phyloP scores from a whole-genome alignment of 2,797 vertebrate genomes.

The Benthosema pterotum region DNA sequence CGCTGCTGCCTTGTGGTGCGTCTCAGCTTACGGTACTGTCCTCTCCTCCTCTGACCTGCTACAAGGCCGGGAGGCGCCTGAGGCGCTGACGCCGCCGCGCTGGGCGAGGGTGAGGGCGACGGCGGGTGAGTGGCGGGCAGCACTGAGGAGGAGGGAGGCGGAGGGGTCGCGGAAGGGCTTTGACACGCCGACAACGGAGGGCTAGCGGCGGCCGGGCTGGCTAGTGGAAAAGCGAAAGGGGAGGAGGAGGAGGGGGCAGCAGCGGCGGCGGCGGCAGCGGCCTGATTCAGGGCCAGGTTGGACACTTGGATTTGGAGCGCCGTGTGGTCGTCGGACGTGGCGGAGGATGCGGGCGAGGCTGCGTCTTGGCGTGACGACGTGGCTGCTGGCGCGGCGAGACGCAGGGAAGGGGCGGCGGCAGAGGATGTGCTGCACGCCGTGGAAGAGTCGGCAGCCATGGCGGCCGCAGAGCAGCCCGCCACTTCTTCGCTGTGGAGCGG shows the following conservation, averaged over 20 bases:
- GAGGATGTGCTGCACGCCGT: slow-evolving; percentile 38
- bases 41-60: slow-evolving; percentile 49
- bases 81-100: neutral
- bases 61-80: slow-evolving; percentile 37
- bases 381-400: too few species aligned
- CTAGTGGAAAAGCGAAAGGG: slow-evolving; percentile 12
- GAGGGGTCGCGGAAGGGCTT: neutral
- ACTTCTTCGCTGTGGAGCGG: slow-evolving; percentile 31
- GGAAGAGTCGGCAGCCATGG: slow-evolving; percentile 58
- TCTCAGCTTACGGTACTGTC: slow-evolving; percentile 39
- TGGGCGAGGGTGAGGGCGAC: too few species aligned
- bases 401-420: neutral
- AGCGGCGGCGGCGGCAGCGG: too few species aligned
- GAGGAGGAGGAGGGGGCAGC: too few species aligned
- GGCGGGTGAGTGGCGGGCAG: neutral
- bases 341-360: slow-evolving; percentile 12
- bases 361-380: slow-evolving; percentile 7
- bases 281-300: neutral
- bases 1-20: slow-evolving; percentile 55
- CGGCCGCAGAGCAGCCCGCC: slow-evolving; percentile 37
- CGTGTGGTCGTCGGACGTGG: slow-evolving; percentile 15
- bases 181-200: slow-evolving; percentile 25
- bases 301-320: neutral
- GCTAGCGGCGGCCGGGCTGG: slow-evolving; percentile 2
- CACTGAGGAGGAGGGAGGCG: too few species aligned